Evolutionary conservation across 2,888 invertebrate species (phyloP).

Genomic region (Tachina grossa): DNA sequence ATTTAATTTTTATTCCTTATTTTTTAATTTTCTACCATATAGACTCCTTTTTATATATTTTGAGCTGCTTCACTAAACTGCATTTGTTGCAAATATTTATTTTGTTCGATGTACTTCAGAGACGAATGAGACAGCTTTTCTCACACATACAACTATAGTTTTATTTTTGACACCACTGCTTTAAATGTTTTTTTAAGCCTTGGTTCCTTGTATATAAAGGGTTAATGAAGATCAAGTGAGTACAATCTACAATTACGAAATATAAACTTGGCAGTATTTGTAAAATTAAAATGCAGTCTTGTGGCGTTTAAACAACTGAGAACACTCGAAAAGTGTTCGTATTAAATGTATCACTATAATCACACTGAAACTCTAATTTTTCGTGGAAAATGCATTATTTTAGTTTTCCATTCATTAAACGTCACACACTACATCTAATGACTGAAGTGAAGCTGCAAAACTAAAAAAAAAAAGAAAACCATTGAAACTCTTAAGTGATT

Average conservation of each 20-base stretch:
- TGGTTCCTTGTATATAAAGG: background rate
- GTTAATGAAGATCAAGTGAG: slow-evolving; percentile 2
- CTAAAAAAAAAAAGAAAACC: slow-evolving; percentile 7
- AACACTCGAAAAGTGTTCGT: slow-evolving; percentile 42
- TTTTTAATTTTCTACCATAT: too few relatives aligned
- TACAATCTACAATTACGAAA: slow-evolving; percentile 25
- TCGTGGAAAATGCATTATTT: slow-evolving; percentile 51
- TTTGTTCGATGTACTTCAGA: too few relatives aligned
- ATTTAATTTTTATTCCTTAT: too few relatives aligned
- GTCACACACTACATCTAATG: slow-evolving; percentile 52
- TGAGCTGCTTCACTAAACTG: too few relatives aligned
- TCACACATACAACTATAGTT: too few relatives aligned
- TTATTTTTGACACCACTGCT: too few relatives aligned
- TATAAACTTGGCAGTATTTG: slow-evolving; percentile 2
- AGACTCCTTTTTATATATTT: too few relatives aligned
- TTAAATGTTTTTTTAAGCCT: too few relatives aligned
- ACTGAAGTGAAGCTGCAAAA: slow-evolving; percentile 26
- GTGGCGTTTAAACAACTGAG: slow-evolving; percentile 14
- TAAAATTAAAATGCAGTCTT: slow-evolving; percentile 6
- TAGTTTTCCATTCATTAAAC: slow-evolving; percentile 45
- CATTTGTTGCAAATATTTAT: too few relatives aligned
- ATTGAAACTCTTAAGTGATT: slow-evolving; percentile 51
- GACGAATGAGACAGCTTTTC: too few relatives aligned
- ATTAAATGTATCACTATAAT: slow-evolving; percentile 35
- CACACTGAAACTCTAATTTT: slow-evolving; percentile 44